Evolutionary conservation across 2,797 vertebrate genomes (phyloP).

Genomic region (Odontamblyopus lacepedii): DNA sequence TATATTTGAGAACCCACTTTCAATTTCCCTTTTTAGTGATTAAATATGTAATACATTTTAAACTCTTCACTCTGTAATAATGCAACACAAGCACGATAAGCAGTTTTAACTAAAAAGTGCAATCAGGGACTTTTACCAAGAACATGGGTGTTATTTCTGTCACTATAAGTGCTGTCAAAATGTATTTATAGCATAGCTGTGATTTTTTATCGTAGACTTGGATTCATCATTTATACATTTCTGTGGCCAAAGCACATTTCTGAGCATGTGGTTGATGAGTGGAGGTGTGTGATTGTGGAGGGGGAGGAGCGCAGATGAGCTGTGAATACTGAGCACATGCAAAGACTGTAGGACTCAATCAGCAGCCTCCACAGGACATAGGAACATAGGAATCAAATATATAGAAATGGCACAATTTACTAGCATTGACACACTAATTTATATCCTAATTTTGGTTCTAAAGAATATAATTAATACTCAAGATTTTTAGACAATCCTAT

Average conservation of each 20-base stretch:
- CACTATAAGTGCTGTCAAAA: slow-evolving; percentile 19
- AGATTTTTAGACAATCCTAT: no score
- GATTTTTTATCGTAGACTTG: not conserved
- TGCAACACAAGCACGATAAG: not conserved
- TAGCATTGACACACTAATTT: not conserved
- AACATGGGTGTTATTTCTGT: slow-evolving; percentile 23
- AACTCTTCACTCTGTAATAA: not conserved
- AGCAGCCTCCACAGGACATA: not conserved
- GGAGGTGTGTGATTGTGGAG: slow-evolving; percentile 13
- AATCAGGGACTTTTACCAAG: slow-evolving; percentile 16
- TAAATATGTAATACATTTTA: not conserved
- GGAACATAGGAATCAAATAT: not conserved
- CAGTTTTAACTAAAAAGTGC: slow-evolving; percentile 7
- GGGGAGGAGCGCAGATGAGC: slow-evolving; percentile 41
- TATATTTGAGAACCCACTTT: not conserved
- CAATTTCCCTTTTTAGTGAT: not conserved
- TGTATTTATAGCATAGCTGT: not conserved
- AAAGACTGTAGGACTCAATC: slow-evolving; percentile 30
- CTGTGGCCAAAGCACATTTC: not conserved
- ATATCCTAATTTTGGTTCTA: no score
- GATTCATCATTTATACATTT: not conserved
- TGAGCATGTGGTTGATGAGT: slow-evolving; percentile 20
- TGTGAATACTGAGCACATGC: slow-evolving; percentile 43
- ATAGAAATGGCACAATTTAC: not conserved
- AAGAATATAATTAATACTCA: no score